Evolutionary conservation across 1,140 invertebrate species (phyloP).

Genomic region (Paralvinella palmiformis): DNA sequence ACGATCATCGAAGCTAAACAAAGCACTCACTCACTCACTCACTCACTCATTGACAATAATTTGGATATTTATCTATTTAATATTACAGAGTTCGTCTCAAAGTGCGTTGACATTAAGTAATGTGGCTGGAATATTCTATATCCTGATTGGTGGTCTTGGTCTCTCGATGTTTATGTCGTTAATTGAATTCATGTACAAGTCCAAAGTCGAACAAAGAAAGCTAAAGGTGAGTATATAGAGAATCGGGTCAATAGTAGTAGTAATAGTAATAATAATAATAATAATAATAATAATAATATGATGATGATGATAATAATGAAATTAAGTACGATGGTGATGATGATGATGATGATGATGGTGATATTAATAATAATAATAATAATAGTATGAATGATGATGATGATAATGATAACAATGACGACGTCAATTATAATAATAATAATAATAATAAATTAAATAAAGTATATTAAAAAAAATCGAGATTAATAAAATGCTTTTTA

Average conservation of each 20-base stretch:
- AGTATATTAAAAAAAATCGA: too few species aligned
- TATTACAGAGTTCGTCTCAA: conserved; percentile 66
- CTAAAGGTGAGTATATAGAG: conserved; percentile 11
- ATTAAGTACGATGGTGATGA: neutral
- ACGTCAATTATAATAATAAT: too few species aligned
- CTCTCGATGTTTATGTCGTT: conserved; percentile 83
- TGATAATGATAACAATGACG: too few species aligned
- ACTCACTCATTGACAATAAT: too few species aligned
- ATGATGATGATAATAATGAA: neutral
- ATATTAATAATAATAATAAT: neutral
- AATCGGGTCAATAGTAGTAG: neutral
- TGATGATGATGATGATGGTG: neutral
- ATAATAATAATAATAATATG: neutral
- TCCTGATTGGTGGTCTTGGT: conserved; percentile 87
- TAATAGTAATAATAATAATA: neutral
- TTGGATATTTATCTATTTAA: neutral
- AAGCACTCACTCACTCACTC: too few species aligned
- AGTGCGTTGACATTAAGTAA: conserved; percentile 91
- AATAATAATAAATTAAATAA: too few species aligned
- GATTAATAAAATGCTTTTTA: too few species aligned
- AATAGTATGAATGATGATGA: neutral
- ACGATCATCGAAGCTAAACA: too few species aligned
- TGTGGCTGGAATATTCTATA: conserved; percentile 98
- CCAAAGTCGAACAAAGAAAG: conserved; percentile 11
- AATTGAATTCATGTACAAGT: conserved; percentile 70